Evolutionary conservation across 2,113 vertebrate genomes (phyloP).

Genomic region (Bos javanicus): DNA sequence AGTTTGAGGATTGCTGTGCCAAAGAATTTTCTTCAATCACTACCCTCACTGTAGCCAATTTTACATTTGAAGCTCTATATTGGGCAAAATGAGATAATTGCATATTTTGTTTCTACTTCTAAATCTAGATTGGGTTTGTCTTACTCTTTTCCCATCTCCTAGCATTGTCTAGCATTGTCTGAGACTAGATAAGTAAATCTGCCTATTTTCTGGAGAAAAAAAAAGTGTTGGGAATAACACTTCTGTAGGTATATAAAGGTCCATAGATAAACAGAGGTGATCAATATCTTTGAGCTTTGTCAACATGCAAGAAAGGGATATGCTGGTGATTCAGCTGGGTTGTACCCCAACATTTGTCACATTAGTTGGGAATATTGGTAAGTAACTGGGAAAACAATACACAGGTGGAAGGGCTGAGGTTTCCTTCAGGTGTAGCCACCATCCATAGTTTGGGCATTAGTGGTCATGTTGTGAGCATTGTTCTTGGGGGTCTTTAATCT

Average conservation of each 20-base stretch:
- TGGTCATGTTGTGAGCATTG: background rate
- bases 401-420: background rate
- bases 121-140: background rate
- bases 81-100: background rate
- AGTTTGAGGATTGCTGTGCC: background rate
- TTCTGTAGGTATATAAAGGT: background rate
- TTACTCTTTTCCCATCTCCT: background rate
- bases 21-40: background rate
- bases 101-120: background rate
- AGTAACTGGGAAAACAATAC: background rate
- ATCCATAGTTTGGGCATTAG: background rate
- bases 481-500: background rate
- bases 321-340: background rate
- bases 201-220: background rate
- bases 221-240: background rate
- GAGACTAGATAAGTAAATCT: background rate
- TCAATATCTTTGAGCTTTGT: background rate
- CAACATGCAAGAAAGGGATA: background rate
- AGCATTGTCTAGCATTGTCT: background rate
- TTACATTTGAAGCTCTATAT: background rate
- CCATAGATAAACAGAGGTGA: background rate
- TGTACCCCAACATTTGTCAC: background rate
- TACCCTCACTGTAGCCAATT: background rate
- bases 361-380: background rate
- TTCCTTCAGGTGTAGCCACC: background rate